Evolutionary conservation across 1,140 invertebrate genomes (phyloP).

Genomic region (Belonocnema kinseyi): DNA sequence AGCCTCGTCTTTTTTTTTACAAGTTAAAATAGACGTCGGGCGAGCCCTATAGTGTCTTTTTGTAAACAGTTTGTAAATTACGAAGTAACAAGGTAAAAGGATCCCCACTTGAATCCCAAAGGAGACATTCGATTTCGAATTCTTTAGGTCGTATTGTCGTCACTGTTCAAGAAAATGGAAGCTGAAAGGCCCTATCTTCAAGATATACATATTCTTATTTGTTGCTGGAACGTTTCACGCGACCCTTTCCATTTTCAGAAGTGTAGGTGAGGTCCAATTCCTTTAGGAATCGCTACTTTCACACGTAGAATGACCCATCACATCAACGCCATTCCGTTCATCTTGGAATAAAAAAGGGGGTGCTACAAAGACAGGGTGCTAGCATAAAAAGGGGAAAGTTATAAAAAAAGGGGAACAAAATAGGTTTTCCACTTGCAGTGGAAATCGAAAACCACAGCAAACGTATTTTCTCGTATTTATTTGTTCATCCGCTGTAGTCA

Average conservation of each 20-base stretch:
- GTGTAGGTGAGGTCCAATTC: conserved; percentile 27
- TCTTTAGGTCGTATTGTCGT: conserved; percentile 33
- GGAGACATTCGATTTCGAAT: conserved; percentile 43
- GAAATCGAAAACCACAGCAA: no score
- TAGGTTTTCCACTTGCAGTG: no score
- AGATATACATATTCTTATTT: conserved; percentile 34
- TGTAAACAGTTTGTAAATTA: conserved; percentile 35
- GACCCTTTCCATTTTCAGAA: conserved; percentile 26
- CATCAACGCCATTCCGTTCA: not conserved
- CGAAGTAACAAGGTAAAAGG: conserved; percentile 34
- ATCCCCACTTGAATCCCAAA: conserved; percentile 37
- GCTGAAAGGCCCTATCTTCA: conserved; percentile 20
- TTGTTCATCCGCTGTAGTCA: no score
- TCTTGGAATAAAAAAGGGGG: conserved; percentile 29
- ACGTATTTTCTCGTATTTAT: no score
- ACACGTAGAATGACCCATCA: conserved; percentile 13
- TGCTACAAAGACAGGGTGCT: not conserved
- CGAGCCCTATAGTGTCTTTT: conserved; percentile 9
- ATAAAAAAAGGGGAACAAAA: not conserved
- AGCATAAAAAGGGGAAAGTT: not conserved
- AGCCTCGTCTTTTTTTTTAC: not conserved
- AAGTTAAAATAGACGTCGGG: conserved; percentile 31
- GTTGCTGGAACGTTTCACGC: conserved; percentile 22
- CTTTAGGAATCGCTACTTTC: conserved; percentile 23
- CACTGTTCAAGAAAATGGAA: conserved; percentile 31